These are phyloP conservation scores for Aporophyla nigra DNA, from an alignment of 2,888 invertebrate genomes.

Conservation along the genomic window DNA sequence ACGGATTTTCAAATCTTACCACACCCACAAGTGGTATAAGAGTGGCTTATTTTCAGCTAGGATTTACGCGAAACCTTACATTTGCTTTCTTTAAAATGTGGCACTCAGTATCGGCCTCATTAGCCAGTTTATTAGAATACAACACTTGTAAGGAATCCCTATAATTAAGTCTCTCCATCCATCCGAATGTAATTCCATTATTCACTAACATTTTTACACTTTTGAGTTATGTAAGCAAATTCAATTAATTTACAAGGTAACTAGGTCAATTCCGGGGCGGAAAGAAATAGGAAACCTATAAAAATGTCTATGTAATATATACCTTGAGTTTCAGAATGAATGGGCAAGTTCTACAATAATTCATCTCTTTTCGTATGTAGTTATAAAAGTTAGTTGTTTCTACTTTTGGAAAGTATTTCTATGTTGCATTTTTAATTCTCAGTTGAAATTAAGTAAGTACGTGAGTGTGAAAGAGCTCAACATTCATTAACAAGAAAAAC, in stretches of 20 bases:
- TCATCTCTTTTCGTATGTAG: neutral
- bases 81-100: slow-evolving; percentile 53
- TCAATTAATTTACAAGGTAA: slow-evolving; percentile 48
- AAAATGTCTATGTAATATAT: neutral
- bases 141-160: slow-evolving; percentile 55
- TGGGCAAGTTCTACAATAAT: too few species aligned
- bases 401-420: neutral
- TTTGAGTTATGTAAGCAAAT: slow-evolving; percentile 51
- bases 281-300: neutral
- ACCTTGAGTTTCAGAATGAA: neutral
- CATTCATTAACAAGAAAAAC: too few species aligned
- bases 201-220: slow-evolving; percentile 55
- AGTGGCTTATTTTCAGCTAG: slow-evolving; percentile 18
- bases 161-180: slow-evolving; percentile 44
- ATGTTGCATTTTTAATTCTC: too few species aligned
- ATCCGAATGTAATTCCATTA: slow-evolving; percentile 56
- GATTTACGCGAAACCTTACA: slow-evolving; percentile 43
- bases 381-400: neutral
- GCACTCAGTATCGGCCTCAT: slow-evolving; percentile 49
- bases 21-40: slow-evolving; percentile 28
- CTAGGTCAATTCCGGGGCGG: neutral
- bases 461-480: neutral
- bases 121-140: slow-evolving; percentile 56
- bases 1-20: slow-evolving; percentile 21
- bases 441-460: neutral